Percentiles rank a stretch among this genome's conserved stretches.
These are phyloP conservation scores for Gambusia affinis DNA, from an alignment of 2,113 vertebrate species.

Conservation along the genomic window DNA sequence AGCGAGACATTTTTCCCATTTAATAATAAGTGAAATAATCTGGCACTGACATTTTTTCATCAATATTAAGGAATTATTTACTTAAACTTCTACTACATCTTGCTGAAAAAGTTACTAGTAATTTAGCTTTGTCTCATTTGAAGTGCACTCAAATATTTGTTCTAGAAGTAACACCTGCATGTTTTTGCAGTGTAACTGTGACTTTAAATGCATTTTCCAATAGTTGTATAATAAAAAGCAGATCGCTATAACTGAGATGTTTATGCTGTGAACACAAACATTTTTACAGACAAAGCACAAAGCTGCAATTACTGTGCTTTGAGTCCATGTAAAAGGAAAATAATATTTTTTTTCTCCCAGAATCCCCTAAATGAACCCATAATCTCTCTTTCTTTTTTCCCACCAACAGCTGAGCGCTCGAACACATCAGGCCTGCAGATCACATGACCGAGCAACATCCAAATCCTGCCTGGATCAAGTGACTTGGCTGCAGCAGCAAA, in stretches of 20 bases:
- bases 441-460: conserved; percentile 65
- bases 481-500: conserved; percentile 52
- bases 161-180: no score
- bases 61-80: no score
- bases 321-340: background rate
- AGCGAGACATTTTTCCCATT: no score
- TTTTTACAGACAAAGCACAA: conserved; percentile 32
- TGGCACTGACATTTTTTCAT: no score
- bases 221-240: background rate
- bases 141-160: no score
- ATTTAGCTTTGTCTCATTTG: no score
- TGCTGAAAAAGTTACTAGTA: no score
- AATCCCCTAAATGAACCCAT: conserved; percentile 56
- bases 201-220: no score
- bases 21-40: no score
- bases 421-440: conserved; percentile 57
- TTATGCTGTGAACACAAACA: background rate
- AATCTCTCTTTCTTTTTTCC: conserved; percentile 58
- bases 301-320: conserved; percentile 7
- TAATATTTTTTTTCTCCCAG: conserved; percentile 33
- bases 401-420: conserved; percentile 65
- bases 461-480: conserved; percentile 73
- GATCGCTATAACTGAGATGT: background rate
- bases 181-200: no score
- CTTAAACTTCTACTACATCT: no score